Base-by-base conservation (phyloP, 2,888 invertebrate genomes). In the Acanthopleura granulata region DNA sequence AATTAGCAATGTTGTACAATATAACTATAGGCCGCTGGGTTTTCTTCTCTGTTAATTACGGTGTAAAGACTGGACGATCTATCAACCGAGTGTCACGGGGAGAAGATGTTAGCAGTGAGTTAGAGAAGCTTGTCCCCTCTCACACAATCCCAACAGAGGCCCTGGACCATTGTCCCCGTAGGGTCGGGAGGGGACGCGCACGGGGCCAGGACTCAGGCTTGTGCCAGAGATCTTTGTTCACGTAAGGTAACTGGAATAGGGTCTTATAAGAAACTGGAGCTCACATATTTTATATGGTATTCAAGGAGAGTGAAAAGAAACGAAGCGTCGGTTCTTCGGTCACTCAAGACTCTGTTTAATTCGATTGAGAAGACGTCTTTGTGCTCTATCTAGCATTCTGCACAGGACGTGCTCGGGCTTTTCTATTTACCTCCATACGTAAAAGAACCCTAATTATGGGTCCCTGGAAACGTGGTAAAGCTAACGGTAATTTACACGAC, bases 221-320 rank as follows among this genome's bases (percentile, higher is more conserved):
- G 22, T 12, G 22, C 57, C 18, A 18, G 57, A 22, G n/a, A 18
- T 22, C 22, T 57, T 57, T 57, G 57, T 57, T 57, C 57, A 18
- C 22, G 18, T 22, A 57, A 57, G 22, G 57, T 57, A 57, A 57
- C 57, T 57, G 57, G 57, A 57, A n/a, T 18, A 18, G 22, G 22
- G n/a, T 57, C 57, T 57, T 57, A n/a, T n/a, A 57, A 57, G 57
- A 57, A 57, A 57, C 22, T 57, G 57, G 57, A 57, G 57, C 57
- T 57, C 57, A n/a, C 57, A 18, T 57, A n/a, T 57, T n/a, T 57
- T 57, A 57, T 18, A 57, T 57, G 18, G 18, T 57, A n/a, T 18
- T 57, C n/a, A 57, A 40, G 40, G 9, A 40, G 40, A 40, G 40
- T 40, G 40, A 40, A 40, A n/a, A 40, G 40, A 40, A 40, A 40